Percentiles rank a stretch among this genome's conserved stretches.
Evolutionary conservation across 2,888 invertebrate genomes (phyloP).

Genomic region (Dioctria rufipes): DNA sequence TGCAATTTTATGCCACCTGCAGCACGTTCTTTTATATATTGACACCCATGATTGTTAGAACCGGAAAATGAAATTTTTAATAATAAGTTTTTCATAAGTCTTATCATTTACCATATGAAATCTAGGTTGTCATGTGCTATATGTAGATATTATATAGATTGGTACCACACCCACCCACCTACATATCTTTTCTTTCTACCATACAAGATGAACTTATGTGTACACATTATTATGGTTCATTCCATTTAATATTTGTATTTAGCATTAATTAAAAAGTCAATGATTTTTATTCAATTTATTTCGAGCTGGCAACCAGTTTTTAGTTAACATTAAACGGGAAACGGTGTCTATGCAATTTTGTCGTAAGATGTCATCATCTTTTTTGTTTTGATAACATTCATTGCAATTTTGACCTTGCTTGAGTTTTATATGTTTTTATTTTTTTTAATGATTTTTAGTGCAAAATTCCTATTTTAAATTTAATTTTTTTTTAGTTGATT

Average conservation of each 20-base stretch:
- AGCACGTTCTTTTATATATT: slow-evolving; percentile 13
- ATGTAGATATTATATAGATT: background rate
- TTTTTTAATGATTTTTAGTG: background rate
- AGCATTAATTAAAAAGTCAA: background rate
- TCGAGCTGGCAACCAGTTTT: background rate
- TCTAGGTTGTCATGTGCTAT: background rate
- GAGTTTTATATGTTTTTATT: slow-evolving; percentile 1
- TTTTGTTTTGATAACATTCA: background rate
- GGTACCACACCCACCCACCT: slow-evolving; percentile 23
- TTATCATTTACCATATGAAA: slow-evolving; percentile 11
- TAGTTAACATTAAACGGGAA: background rate
- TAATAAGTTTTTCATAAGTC: slow-evolving; percentile 30
- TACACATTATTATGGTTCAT: slow-evolving; percentile 18
- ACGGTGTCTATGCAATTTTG: slow-evolving; percentile 11
- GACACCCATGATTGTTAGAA: background rate
- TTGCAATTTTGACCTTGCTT: slow-evolving; percentile 10
- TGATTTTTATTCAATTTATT: background rate
- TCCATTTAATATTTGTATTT: background rate
- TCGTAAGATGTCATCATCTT: slow-evolving; percentile 43
- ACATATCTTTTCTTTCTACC: too few relatives aligned
- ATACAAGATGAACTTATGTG: background rate
- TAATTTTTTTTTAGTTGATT: too few relatives aligned
- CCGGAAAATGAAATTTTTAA: slow-evolving; percentile 21
- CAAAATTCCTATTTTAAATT: background rate
- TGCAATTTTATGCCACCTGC: slow-evolving; percentile 39